Conservation (phyloP, 2,113 vertebrate species). For the Neodon shergylaensis region DNA sequence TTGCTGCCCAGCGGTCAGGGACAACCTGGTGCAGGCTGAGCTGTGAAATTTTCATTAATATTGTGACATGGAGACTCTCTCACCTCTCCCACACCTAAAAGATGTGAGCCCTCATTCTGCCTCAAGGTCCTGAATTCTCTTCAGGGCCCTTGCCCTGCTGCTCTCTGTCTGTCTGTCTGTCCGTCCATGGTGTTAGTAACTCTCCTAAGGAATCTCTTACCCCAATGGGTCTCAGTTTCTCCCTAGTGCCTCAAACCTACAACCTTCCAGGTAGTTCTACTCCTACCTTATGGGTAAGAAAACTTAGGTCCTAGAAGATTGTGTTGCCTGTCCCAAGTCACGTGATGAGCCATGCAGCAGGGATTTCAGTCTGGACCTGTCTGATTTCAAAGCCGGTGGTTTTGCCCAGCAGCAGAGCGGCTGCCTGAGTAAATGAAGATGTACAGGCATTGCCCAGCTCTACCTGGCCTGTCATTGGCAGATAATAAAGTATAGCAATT, state of each 20-base stretch:
- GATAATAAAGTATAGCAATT: slow-evolving; percentile 35
- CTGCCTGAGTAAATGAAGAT: slow-evolving; percentile 43
- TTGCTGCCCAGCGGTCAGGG: background rate
- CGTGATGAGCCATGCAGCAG: background rate
- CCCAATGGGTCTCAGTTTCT: background rate
- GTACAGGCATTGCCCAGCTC: background rate
- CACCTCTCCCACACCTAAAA: background rate
- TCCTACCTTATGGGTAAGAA: background rate
- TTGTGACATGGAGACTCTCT: too few relatives aligned
- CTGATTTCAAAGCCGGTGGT: slow-evolving; percentile 17
- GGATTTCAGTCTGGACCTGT: background rate
- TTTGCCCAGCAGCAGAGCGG: background rate
- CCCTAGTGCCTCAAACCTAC: too few relatives aligned
- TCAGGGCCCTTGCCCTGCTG: background rate
- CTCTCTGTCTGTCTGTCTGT: background rate
- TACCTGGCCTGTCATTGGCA: background rate
- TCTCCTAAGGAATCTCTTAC: background rate
- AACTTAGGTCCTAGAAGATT: background rate
- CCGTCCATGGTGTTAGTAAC: background rate
- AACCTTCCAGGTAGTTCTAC: background rate
- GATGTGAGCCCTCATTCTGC: background rate
- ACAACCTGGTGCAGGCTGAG: background rate
- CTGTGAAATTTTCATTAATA: background rate
- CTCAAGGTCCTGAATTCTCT: background rate
- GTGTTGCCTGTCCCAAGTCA: background rate